Percentiles rank a stretch among this genome's conserved stretches.
Conservation (phyloP, 2,888 invertebrate species). For the Hyposoter didymator region DNA sequence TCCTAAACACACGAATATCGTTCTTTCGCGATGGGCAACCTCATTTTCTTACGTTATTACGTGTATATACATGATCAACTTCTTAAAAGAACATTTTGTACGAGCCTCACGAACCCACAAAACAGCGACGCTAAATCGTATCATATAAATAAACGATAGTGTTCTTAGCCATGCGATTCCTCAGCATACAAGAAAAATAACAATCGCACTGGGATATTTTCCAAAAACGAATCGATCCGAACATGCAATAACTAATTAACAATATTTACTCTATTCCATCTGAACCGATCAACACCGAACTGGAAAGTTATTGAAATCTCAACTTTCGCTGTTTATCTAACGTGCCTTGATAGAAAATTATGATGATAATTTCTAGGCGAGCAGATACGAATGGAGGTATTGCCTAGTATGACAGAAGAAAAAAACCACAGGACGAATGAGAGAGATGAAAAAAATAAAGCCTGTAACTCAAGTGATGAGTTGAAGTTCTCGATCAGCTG, state of each 20-base stretch:
- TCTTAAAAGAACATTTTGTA: slow-evolving; percentile 31
- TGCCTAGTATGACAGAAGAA: neutral
- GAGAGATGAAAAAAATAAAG: neutral
- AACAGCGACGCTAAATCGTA: slow-evolving; percentile 15
- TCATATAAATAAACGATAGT: slow-evolving; percentile 38
- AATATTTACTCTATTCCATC: neutral
- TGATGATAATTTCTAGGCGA: neutral
- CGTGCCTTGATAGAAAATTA: neutral
- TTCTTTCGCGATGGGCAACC: slow-evolving; percentile 51
- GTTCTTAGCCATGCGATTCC: slow-evolving; percentile 46
- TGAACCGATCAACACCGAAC: neutral
- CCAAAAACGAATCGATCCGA: neutral
- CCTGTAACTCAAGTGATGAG: slow-evolving; percentile 25
- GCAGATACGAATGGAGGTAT: neutral
- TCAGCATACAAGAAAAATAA: neutral
- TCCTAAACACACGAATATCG: slow-evolving; percentile 64
- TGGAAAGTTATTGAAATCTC: neutral
- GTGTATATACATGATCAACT: neutral
- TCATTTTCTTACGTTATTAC: slow-evolving; percentile 54
- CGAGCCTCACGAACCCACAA: slow-evolving; percentile 19
- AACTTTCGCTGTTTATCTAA: neutral
- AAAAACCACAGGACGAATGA: neutral
- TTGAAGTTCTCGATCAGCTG: slow-evolving; percentile 63
- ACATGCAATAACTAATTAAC: neutral
- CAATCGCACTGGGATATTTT: neutral